phyloP scores from a whole-genome alignment of 2,888 invertebrate species.

The Drosophila koepferae region DNA sequence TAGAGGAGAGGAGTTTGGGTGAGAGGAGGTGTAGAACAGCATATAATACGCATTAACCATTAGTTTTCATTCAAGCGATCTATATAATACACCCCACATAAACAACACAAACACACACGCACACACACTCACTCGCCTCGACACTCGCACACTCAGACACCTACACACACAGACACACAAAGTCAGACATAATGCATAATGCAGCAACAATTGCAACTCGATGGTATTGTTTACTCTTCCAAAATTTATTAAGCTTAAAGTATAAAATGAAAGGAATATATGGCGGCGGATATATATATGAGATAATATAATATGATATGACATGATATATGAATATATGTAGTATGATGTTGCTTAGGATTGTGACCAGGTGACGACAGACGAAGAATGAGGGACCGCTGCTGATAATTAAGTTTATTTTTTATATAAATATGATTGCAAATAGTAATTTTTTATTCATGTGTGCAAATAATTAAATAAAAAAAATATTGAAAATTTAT shows the following conservation, averaged over 20 bases:
- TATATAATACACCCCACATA: conserved; percentile 57
- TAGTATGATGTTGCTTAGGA: conserved; percentile 49
- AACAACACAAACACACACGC: conserved; percentile 5
- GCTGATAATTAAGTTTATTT: conserved; percentile 81
- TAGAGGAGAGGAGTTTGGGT: conserved; percentile 50
- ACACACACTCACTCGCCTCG: conserved; percentile 38
- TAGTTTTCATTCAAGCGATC: conserved; percentile 72
- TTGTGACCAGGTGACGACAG: conserved; percentile 31
- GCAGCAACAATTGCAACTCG: conserved; percentile 80
- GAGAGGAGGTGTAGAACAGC: conserved; percentile 65
- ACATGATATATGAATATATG: conserved; percentile 17
- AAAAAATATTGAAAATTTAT: conserved; percentile 76
- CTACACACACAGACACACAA: conserved; percentile 34
- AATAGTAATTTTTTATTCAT: conserved; percentile 81
- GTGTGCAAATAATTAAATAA: conserved; percentile 80
- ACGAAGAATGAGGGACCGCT: conserved; percentile 49
- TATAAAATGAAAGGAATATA: conserved; percentile 33
- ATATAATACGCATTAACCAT: conserved; percentile 71
- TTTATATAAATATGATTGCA: conserved; percentile 82
- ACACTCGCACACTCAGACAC: conserved; percentile 34
- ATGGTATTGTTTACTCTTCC: conserved; percentile 81
- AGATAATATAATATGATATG: conserved; percentile 45
- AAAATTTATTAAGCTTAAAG: conserved; percentile 79
- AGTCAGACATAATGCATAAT: conserved; percentile 66
- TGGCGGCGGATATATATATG: conserved; percentile 45